These are phyloP conservation scores for Clangula hyemalis DNA, from an alignment of 2,797 vertebrate species.

Conservation along the genomic window DNA sequence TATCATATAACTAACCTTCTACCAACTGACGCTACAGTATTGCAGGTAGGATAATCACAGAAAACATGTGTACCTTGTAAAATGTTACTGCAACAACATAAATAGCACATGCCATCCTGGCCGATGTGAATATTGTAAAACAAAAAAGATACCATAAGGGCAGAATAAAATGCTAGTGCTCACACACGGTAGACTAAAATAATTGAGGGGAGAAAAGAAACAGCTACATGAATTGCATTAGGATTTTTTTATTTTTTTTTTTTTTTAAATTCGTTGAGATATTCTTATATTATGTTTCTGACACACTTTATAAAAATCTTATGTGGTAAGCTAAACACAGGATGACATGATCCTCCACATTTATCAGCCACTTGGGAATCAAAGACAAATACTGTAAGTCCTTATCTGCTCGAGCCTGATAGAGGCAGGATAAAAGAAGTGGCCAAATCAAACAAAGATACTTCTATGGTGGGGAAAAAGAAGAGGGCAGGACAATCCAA, in stretches of 20 bases:
- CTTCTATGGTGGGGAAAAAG: background rate
- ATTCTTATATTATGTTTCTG: background rate
- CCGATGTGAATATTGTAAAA: background rate
- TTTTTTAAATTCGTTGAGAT: background rate
- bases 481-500: background rate
- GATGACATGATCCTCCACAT: background rate
- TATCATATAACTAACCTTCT: background rate
- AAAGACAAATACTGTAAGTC: background rate
- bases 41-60: background rate
- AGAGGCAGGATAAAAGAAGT: background rate
- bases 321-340: background rate
- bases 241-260: background rate
- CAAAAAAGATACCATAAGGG: background rate
- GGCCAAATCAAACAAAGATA: background rate
- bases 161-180: background rate
- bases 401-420: background rate
- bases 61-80: background rate
- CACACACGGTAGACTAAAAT: background rate
- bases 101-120: background rate
- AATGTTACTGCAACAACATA: background rate
- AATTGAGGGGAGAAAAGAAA: background rate
- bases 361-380: background rate
- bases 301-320: background rate
- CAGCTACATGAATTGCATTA: fast-evolving
- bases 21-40: background rate